Evolutionary conservation across 1,140 invertebrate species (phyloP), one percentile per base, ranked within the genome.

Genomic region (Drosophila guanche): DNA sequence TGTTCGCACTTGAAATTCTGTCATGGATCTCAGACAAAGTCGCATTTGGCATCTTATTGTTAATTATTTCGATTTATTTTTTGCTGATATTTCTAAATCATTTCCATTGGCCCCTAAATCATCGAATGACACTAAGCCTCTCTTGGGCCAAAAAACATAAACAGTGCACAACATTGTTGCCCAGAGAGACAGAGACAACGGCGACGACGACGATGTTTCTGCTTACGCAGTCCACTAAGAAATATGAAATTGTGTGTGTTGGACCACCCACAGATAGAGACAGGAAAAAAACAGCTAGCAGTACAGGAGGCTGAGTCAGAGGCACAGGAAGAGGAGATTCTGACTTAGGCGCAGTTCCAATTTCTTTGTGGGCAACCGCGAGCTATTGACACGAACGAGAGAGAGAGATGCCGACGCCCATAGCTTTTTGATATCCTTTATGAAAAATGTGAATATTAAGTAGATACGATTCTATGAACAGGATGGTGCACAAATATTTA

Each of bases 271-370:
- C 33, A 12, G 12, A 37, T 37, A 12, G 8, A 37, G 33, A 37
- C 10, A 4, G 33, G 27, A 7, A 7, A 4, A 37, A 37, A 37
- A 37, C 10, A 37, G 33, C 12, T 37, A 10, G 33, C 3, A 12
- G 33, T 10, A 37, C 8, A 37, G 33, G 8, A 12, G 8, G 29
- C 3, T 33, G 29, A 10, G 29, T 8, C 29, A 27, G 25, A 27
- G 29, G 29, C 7, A 33, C 29, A 33, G 29, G 29, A 33, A 33
- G 29, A 33, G 29, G 7, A 8, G 29, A 1, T 8, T 10, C 65
- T 42, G 59, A 73, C 70, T 73, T 63, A 56, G 69, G 69, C 70
- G 63, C 47, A 73, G 70, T 73, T 73, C 46, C 70, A 73, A 73
- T 73, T 73, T 65, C 59, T 73, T 73, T 73, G 59, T 33, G 52